Conservation (phyloP, 2,113 vertebrate species). For the Rhabdomys dilectus region DNA sequence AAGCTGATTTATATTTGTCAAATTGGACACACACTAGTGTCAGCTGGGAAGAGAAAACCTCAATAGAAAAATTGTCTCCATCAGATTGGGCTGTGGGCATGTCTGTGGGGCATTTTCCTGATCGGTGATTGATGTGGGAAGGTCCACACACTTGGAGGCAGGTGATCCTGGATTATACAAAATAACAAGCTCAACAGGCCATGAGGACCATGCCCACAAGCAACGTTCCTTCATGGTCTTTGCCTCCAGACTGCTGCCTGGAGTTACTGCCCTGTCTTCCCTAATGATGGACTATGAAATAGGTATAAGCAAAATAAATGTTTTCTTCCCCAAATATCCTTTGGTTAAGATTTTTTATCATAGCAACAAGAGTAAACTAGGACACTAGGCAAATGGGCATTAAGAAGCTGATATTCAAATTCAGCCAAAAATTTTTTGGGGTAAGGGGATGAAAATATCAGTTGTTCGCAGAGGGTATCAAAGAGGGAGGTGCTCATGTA, state of each 20-base stretch:
- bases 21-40: background rate
- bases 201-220: background rate
- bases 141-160: background rate
- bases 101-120: background rate
- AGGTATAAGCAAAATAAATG: background rate
- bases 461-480: background rate
- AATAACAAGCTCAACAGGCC: background rate
- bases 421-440: background rate
- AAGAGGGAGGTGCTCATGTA: background rate
- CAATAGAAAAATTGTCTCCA: background rate
- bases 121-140: background rate
- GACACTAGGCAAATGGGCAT: background rate
- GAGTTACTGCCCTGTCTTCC: background rate
- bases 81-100: background rate
- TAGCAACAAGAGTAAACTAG: background rate
- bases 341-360: background rate
- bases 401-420: background rate
- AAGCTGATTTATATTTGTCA: background rate
- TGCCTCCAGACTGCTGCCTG: background rate
- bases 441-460: rapidly evolving
- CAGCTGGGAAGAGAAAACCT: background rate
- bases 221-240: background rate
- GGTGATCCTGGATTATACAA: background rate
- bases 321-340: background rate
- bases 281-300: background rate